phyloP scores from a whole-genome alignment of 2,113 vertebrate genomes.

The Sterrhoptilus dennistouni region DNA sequence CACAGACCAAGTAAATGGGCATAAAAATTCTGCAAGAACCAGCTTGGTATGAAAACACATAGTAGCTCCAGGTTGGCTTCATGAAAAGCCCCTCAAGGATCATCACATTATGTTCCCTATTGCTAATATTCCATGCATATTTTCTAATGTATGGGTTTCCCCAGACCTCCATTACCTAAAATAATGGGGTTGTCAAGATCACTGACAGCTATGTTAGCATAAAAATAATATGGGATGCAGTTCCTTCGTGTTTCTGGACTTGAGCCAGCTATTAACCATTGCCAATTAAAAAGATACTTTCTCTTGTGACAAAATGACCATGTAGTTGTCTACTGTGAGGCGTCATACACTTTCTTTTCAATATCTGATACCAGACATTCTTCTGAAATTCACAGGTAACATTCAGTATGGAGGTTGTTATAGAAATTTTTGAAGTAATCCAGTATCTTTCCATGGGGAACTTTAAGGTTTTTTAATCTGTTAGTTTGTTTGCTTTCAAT shows the following conservation, averaged over 20 bases:
- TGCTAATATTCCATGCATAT: not conserved
- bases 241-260: not conserved
- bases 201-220: not conserved
- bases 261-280: not conserved
- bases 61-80: not conserved
- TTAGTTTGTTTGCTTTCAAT: not conserved
- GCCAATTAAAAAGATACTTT: not conserved
- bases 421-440: not conserved
- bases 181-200: not conserved
- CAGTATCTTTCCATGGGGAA: not conserved
- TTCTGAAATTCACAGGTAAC: not conserved
- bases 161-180: not conserved
- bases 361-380: not conserved
- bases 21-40: not conserved
- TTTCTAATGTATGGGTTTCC: not conserved
- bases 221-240: not conserved
- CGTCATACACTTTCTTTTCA: not conserved
- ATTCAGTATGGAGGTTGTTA: not conserved
- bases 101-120: not conserved
- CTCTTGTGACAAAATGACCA: not conserved
- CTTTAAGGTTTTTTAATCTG: rapidly evolving
- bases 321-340: not conserved
- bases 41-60: not conserved
- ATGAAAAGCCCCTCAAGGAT: not conserved
- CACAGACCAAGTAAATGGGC: not conserved